These are phyloP conservation scores for Phalloptychus januarius DNA, from an alignment of 2,797 vertebrate species.

Conservation along the genomic window DNA sequence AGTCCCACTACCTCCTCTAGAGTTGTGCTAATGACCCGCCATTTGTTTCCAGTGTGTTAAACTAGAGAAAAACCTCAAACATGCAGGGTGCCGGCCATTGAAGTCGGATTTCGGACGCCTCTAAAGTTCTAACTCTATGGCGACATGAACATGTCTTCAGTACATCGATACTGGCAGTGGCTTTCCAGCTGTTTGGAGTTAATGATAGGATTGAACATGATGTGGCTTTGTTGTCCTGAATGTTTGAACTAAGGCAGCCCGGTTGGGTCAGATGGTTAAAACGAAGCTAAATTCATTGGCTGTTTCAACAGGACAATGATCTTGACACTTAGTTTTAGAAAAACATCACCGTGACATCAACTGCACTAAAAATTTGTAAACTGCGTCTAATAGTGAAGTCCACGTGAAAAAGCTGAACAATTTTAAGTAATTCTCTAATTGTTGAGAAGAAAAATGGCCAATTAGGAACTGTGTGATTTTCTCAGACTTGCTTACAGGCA, in stretches of 20 bases:
- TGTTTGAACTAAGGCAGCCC: neutral
- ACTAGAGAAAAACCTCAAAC: too few species aligned
- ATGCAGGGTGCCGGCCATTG: too few species aligned
- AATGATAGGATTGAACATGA: neutral
- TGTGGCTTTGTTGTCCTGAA: neutral
- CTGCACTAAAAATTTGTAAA: neutral
- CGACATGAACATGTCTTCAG: neutral
- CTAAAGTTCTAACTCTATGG: neutral
- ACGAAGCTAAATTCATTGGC: too few species aligned
- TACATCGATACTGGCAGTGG: neutral
- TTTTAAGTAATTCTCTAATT: neutral
- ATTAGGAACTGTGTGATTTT: neutral
- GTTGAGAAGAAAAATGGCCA: neutral
- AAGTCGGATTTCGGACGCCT: too few species aligned
- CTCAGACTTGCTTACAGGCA: neutral
- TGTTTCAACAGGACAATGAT: neutral
- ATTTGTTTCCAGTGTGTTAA: too few species aligned
- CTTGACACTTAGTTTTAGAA: neutral
- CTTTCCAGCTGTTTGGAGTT: neutral
- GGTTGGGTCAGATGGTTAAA: neutral
- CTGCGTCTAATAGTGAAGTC: neutral
- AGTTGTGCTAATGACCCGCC: too few species aligned
- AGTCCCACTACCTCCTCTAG: too few species aligned
- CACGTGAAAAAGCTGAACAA: neutral
- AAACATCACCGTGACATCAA: neutral